Conservation (phyloP, 2,113 vertebrate genomes). For the Saguinus imperator region DNA sequence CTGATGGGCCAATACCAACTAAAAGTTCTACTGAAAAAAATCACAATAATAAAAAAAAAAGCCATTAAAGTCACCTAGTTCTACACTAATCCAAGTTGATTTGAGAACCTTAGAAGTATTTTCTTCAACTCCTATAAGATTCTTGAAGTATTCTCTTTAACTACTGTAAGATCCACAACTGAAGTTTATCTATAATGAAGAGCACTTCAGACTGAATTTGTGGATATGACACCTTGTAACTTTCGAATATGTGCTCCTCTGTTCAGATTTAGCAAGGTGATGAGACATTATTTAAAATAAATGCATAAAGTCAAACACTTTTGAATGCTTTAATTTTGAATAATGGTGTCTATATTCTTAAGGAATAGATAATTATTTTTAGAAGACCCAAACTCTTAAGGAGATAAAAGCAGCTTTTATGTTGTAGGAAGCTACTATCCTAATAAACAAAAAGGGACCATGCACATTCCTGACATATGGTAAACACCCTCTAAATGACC, state of each 20-base stretch:
- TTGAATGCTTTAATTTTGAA: not conserved
- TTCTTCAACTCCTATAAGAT: not conserved
- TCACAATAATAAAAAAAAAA: not conserved
- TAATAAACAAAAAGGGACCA: not conserved
- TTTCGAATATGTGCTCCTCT: slow-evolving; percentile 11
- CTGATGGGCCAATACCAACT: not conserved
- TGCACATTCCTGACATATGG: not conserved
- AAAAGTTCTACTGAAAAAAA: not conserved
- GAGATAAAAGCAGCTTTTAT: not conserved
- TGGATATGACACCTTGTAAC: not conserved
- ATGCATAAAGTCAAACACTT: not conserved
- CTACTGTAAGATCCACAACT: not conserved
- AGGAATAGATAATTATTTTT: not conserved
- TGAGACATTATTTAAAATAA: not conserved
- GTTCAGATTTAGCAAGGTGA: not conserved
- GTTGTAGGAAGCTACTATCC: not conserved
- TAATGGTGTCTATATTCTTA: not conserved
- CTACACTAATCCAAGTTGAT: not conserved
- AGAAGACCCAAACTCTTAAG: not conserved
- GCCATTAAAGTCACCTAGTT: not conserved
- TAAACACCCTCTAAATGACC: not conserved
- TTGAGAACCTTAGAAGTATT: not conserved
- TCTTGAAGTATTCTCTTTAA: not conserved
- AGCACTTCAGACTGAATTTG: not conserved
- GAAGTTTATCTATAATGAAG: not conserved